Base-by-base conservation (phyloP, 2,888 invertebrate species). In the Uropetala carovei region DNA sequence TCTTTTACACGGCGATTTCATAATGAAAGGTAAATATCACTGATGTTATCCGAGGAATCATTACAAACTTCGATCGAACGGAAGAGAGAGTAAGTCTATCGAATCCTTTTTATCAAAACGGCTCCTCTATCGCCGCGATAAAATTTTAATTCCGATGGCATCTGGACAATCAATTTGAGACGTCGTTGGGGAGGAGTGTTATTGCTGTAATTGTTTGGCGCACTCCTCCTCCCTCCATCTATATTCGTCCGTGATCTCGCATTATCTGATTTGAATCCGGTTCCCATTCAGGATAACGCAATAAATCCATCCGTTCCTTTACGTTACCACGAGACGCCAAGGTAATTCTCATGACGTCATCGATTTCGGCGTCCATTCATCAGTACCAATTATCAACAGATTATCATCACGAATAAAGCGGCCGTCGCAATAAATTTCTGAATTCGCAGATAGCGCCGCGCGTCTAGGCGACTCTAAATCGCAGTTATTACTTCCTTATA, bases 311-410 rank as follows among this genome's bases (percentile, higher is more conserved):
- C 89, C 30, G 59, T 10, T 30, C n/a, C 22, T 43, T 43, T 27
- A 7, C 75, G 10, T 27, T 43, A 59, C 43, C 43, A 5, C 64
- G 13, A 16, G 59, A 89, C 18, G 60, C 64, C 11, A 43, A 68
- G 30, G 64, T 18, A n/a, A 83, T 83, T 56, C 43, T 10, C 18
- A n/a, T 68, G 64, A 27, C 43, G 64, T 64, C 43, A 89, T 43
- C 64, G 43, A 89, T 68, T 16, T 43, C 43, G 9, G 89, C 10
- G 0, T 89, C 27, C 64, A 64, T 89, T 56, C 16, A 64, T 89
- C 89, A 89, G 64, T 43, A 89, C 64, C 64, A 68, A 56, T 89
- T 57, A 83, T 57, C 83, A 83, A 43, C 83, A 27, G 75, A 83
- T 57, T 83, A 83, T 83, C 83, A 56, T 83, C 56, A n/a, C 56